These are phyloP conservation scores for Polyergus mexicanus DNA, from an alignment of 1,140 invertebrate species.

Conservation along the genomic window DNA sequence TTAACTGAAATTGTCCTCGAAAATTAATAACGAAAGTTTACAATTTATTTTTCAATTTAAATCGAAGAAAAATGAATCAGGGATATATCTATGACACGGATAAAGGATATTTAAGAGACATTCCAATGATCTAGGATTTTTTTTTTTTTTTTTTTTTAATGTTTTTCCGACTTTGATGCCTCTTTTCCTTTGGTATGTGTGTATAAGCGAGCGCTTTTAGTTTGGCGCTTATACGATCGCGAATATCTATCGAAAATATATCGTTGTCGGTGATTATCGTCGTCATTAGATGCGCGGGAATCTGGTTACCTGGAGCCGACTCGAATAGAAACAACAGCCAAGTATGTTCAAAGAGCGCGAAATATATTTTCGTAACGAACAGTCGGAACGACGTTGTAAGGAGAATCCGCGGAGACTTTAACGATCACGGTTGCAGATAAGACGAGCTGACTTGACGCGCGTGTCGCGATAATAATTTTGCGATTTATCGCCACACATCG, in stretches of 20 bases:
- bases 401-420: conserved; percentile 48
- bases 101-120: background rate
- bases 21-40: background rate
- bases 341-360: background rate
- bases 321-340: conserved; percentile 25
- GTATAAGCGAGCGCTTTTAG: background rate
- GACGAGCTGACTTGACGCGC: background rate
- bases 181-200: background rate
- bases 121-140: background rate
- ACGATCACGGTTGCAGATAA: conserved; percentile 50
- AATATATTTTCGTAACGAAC: background rate
- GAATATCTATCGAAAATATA: background rate
- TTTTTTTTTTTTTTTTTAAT: background rate
- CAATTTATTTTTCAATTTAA: background rate
- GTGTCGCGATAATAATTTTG: conserved; percentile 12
- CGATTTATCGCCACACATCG: conserved; percentile 1
- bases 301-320: conserved; percentile 45
- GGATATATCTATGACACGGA: too few species aligned
- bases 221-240: conserved; percentile 6
- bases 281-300: conserved; percentile 57
- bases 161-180: background rate
- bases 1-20: background rate
- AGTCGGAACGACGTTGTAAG: conserved; percentile 8
- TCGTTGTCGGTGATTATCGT: background rate
- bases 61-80: background rate